Evolutionary conservation across 1,140 invertebrate genomes (phyloP).

Genomic region (Brachystomella parvula): DNA sequence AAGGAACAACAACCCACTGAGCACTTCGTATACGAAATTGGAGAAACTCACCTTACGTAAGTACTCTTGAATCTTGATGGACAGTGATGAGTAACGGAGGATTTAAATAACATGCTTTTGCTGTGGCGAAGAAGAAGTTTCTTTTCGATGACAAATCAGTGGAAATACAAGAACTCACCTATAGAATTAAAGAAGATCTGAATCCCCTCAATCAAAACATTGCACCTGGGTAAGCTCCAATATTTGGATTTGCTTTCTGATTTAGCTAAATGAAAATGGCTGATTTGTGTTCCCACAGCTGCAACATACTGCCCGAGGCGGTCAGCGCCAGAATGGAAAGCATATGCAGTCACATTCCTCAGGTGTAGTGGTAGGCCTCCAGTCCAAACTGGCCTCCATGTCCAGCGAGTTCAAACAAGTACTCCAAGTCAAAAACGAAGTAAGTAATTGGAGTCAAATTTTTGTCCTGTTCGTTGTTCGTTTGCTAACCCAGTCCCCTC

Average conservation of each 20-base stretch:
- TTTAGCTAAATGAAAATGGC: background rate
- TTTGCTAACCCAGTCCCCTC: background rate
- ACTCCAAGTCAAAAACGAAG: slow-evolving; percentile 77
- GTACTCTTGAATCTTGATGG: slow-evolving; percentile 43
- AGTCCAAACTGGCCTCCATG: slow-evolving; percentile 93
- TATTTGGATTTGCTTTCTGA: no score
- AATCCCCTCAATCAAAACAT: slow-evolving; percentile 94
- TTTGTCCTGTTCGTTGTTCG: no score
- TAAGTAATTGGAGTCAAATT: slow-evolving; percentile 40
- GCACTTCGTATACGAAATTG: slow-evolving; percentile 90
- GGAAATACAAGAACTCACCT: slow-evolving; percentile 95
- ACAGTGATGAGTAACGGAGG: slow-evolving; percentile 5
- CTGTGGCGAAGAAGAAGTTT: slow-evolving; percentile 94
- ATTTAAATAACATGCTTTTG: slow-evolving; percentile 36
- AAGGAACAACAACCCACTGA: no score
- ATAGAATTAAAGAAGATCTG: slow-evolving; percentile 95
- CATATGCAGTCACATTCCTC: slow-evolving; percentile 92
- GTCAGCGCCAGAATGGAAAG: slow-evolving; percentile 51
- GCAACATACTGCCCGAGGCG: slow-evolving; percentile 37
- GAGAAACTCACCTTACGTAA: slow-evolving; percentile 91
- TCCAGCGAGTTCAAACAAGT: slow-evolving; percentile 94
- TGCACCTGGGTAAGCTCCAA: slow-evolving; percentile 55
- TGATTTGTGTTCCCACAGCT: slow-evolving; percentile 39
- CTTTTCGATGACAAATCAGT: slow-evolving; percentile 90
- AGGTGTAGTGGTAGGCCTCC: slow-evolving; percentile 84